A percentile compares a stretch with the other conserved stretches of the same genome.
Conservation (phyloP, 2,888 invertebrate genomes). For the Brachypalpus laphriformis region DNA sequence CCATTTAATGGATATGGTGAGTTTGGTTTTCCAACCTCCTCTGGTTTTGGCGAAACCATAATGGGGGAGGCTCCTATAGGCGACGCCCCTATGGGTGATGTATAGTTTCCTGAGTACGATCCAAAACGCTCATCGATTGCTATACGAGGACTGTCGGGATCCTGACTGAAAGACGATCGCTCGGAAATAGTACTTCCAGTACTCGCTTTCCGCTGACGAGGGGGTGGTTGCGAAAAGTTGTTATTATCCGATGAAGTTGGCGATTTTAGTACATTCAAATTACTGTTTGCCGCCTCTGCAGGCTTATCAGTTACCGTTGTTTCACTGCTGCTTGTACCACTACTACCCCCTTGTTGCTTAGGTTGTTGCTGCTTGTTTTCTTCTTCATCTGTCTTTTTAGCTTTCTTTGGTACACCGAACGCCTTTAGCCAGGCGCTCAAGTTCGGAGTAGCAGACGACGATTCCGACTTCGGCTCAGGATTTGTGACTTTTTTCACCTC, state of each 20-base stretch:
- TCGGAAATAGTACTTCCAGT: slow-evolving; percentile 92
- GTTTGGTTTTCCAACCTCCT: slow-evolving; percentile 86
- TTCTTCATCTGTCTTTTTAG: slow-evolving; percentile 86
- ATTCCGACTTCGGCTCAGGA: slow-evolving; percentile 81
- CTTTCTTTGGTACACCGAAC: slow-evolving; percentile 92
- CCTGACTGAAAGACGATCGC: slow-evolving; percentile 90
- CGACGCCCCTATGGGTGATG: slow-evolving; percentile 87
- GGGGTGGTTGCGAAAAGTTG: slow-evolving; percentile 81
- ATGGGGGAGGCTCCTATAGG: slow-evolving; percentile 86
- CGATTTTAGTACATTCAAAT: slow-evolving; percentile 76
- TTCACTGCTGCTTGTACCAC: slow-evolving; percentile 2
- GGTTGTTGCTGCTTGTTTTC: slow-evolving; percentile 81
- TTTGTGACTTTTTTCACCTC: slow-evolving; percentile 64
- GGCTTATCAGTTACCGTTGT: slow-evolving; percentile 55
- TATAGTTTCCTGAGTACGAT: slow-evolving; percentile 88
- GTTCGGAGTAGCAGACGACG: slow-evolving; percentile 91
- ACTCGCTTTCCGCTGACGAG: slow-evolving; percentile 88
- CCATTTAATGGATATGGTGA: slow-evolving; percentile 89
- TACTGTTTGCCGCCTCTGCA: slow-evolving; percentile 75
- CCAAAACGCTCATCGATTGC: slow-evolving; percentile 85
- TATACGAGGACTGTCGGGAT: slow-evolving; percentile 88
- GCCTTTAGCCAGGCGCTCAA: slow-evolving; percentile 96
- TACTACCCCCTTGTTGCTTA: slow-evolving; percentile 2
- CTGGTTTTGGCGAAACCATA: slow-evolving; percentile 89
- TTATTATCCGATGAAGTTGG: slow-evolving; percentile 75